Base-by-base conservation (phyloP, 2,888 invertebrate species). In the Clanis bilineata region DNA sequence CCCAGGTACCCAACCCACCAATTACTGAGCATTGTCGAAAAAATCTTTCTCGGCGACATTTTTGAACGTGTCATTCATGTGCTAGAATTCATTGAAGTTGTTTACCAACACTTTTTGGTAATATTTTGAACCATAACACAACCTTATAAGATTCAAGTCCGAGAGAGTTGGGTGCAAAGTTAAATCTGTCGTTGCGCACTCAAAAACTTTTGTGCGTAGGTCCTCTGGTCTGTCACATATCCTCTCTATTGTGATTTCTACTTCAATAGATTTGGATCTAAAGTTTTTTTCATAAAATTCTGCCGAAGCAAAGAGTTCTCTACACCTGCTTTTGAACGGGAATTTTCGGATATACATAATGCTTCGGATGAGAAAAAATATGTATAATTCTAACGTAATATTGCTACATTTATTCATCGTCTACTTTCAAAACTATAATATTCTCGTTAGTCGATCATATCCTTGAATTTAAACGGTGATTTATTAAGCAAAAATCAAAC, bases 1-100 rank as follows among this genome's bases (percentile, higher is more conserved):
- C 86, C 91, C 92, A 92, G 92, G 92, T 92, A 92, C 86, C 91
- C 88, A 87, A 88, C 92, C 92, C 90, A 92, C 91, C 92, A 92
- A 92, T 92, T 92, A 92, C 86, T 41, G 69, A 47, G 82, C 74
- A 88, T 88, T 88, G 86, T 86, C 80, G 80, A 83, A 86, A 86
- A 86, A 90, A 88, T 74, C 74, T 76, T 85, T 83, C 86, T 81
- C 79, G 80, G 90, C 83, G 91, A 92, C 91, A 90, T 88, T 89
- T 88, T 86, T 83, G 86, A 85, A 86, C 85, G 83, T 90, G 90
- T 90, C 90, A 90, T 88, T 90, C 85, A 82, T 76, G 76, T 72
- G 66, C 67, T 68, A 68, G 62, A 61, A 61, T 58, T 64, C 44
- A 57, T 23, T 38, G 62, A 28, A 58, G 39, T 28, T 3, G 61